Conservation (phyloP, 2,797 vertebrate genomes). For the Microhierax caerulescens region DNA sequence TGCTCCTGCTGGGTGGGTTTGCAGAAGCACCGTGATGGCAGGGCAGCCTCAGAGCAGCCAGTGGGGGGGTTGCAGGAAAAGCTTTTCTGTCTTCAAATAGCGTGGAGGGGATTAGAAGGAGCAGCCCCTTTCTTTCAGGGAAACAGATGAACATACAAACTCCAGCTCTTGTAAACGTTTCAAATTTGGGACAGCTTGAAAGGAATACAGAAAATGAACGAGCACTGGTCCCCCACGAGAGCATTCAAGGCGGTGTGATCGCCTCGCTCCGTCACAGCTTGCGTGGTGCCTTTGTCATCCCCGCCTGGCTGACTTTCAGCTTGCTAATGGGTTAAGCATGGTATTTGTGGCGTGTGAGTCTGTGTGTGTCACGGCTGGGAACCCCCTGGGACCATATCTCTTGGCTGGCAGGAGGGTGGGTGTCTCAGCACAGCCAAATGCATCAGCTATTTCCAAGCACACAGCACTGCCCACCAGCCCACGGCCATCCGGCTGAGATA, state of each 20-base stretch:
- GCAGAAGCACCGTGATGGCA: not conserved
- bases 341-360: not conserved
- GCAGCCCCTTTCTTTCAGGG: not conserved
- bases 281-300: not conserved
- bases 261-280: rapidly evolving
- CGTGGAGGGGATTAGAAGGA: not conserved
- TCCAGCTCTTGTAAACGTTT: not conserved
- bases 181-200: not conserved
- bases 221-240: rapidly evolving
- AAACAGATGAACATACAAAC: rapidly evolving
- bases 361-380: rapidly evolving
- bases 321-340: not conserved
- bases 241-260: rapidly evolving
- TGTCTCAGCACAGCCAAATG: not conserved
- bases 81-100: not conserved
- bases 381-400: not conserved
- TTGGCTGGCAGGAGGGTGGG: not conserved
- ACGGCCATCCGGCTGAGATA: not conserved
- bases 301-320: not conserved
- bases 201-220: not conserved
- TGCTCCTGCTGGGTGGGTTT: not conserved
- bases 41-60: not conserved
- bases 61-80: not conserved
- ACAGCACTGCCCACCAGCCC: not conserved
- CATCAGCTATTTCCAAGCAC: not conserved